These are phyloP conservation scores for Gouania willdenowi DNA, from an alignment of 2,797 vertebrate genomes.

Conservation along the genomic window DNA sequence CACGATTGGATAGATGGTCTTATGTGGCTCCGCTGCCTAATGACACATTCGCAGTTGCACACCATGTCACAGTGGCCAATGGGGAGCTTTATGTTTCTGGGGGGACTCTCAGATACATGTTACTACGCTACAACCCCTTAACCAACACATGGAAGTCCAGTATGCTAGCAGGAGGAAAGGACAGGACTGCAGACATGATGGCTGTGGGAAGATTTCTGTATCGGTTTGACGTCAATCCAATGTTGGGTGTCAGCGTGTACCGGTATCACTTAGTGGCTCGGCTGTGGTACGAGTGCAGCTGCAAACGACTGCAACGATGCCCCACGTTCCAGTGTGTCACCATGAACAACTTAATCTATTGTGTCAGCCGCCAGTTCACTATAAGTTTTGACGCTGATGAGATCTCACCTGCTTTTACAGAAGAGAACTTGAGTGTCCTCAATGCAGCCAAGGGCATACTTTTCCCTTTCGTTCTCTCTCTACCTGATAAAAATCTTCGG, in stretches of 20 bases:
- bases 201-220: constrained; percentile 82
- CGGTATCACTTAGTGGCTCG: constrained; percentile 82
- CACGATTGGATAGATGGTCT: constrained; percentile 84
- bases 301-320: constrained; percentile 48
- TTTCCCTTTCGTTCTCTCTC: constrained; percentile 79
- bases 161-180: constrained; percentile 64
- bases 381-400: constrained; percentile 83
- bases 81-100: constrained; percentile 89
- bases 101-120: constrained; percentile 81
- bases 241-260: constrained; percentile 77
- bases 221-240: constrained; percentile 83
- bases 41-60: constrained; percentile 89
- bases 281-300: constrained; percentile 87
- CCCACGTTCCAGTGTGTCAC: constrained; percentile 79
- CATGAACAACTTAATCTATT: constrained; percentile 78
- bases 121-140: constrained; percentile 80
- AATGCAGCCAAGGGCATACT: constrained; percentile 78
- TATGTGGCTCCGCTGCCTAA: constrained; percentile 83
- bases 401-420: constrained; percentile 81
- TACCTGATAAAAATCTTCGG: constrained; percentile 64
- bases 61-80: constrained; percentile 79
- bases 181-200: constrained; percentile 82
- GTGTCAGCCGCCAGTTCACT: constrained; percentile 77
- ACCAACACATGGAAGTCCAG: constrained; percentile 77
- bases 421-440: constrained; percentile 74